Base-by-base conservation (phyloP, 2,888 invertebrate species). In the Drosophila rubida region DNA sequence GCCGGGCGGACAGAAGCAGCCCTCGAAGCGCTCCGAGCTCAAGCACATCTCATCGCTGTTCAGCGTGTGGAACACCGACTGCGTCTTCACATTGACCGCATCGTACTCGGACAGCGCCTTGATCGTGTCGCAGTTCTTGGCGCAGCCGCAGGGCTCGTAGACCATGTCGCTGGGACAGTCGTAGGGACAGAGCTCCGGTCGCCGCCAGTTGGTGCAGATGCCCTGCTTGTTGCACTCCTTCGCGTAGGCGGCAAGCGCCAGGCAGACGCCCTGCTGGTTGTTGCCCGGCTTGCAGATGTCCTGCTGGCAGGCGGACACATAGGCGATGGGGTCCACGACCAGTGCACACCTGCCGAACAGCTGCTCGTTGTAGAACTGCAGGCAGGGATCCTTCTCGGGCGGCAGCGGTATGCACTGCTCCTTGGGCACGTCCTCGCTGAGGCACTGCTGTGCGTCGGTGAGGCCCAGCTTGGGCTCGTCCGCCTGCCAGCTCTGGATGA, bases 1-100 rank as follows among this genome's bases (percentile, higher is more conserved):
- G 64, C 95, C 95, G 50, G 94, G 92, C 0, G 97, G 95, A 92
- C 98, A 98, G 93, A 95, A 96, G 91, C 98, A 98, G 1, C 97
- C 97, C 87, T 97, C 97, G 0, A 93, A 93, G 0, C 92, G 91
- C 9, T 90, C 91, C 0, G 89, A 91, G 4, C 91, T 90, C 23
- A 90, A 85, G 68, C 95, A 95, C 65, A 90, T 72, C 0, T 90
- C 89, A 13, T 89, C 82, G 2, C 71, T 69, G n/a, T 63, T 82
- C 11, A 90, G 76, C 0, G 89, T 87, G 37, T 83, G 90, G 2
- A 87, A 74, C 2, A 90, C 62, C 0, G 80, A 51, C 45, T 89
- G 80, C 6, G 89, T 90, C 6, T 84, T 89, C 2, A 91, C 70
- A 63, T 81, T 89, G 13, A 91, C 80, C 0, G 90, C 91, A 65